phyloP scores from a whole-genome alignment of 2,797 vertebrate species.

The Limnodromus scolopaceus region DNA sequence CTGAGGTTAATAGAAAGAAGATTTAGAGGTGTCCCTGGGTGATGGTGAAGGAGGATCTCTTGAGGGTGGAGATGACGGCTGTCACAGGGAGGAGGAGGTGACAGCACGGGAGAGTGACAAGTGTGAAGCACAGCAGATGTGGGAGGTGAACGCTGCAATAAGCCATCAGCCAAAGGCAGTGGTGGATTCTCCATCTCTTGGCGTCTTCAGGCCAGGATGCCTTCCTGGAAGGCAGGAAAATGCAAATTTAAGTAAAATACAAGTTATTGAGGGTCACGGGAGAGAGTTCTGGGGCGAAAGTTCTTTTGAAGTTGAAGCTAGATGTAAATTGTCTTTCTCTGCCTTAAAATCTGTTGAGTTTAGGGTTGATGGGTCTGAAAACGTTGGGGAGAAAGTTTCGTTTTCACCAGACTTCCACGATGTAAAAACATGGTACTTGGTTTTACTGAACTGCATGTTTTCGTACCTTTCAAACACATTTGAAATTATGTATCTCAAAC shows the following conservation, averaged over 20 bases:
- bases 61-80: not conserved
- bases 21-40: accelerated
- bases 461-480: not conserved
- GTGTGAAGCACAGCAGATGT: accelerated
- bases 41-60: not conserved
- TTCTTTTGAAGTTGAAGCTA: not conserved
- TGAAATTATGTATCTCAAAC: not conserved
- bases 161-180: accelerated
- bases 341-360: not conserved
- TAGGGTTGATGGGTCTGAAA: not conserved
- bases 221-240: not conserved
- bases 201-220: not conserved
- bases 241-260: not conserved
- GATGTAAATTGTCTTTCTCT: not conserved
- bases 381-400: accelerated
- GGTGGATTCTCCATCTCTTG: not conserved
- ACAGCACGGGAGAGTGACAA: not conserved
- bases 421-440: not conserved
- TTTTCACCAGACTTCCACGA: accelerated
- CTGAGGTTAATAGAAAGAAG: not conserved
- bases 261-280: not conserved
- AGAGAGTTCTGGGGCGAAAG: not conserved
- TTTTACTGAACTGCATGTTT: not conserved
- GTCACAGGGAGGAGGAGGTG: not conserved
- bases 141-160: not conserved